Evolutionary conservation across 2,113 vertebrate species (phyloP).

Genomic region (Scopus umbretta): DNA sequence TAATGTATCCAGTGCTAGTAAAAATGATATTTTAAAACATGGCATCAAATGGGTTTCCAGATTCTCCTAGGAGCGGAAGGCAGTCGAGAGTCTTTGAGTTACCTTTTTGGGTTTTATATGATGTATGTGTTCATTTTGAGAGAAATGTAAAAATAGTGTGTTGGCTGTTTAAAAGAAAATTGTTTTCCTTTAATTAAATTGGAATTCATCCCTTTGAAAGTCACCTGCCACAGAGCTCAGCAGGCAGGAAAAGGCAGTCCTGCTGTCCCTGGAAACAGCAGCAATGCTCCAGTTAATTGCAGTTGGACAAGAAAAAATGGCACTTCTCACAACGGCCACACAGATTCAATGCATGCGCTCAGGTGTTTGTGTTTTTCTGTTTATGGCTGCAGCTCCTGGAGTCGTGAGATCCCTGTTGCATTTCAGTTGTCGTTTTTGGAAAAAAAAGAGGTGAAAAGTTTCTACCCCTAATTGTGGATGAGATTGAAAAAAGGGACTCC

Average conservation of each 20-base stretch:
- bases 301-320: neutral
- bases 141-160: neutral
- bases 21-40: neutral
- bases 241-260: neutral
- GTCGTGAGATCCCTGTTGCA: neutral
- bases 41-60: neutral
- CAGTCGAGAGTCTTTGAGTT: neutral
- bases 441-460: neutral
- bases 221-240: slow-evolving; percentile 3
- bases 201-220: slow-evolving; percentile 17
- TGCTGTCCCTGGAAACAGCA: neutral
- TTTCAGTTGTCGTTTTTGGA: neutral
- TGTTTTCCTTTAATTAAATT: slow-evolving; percentile 1
- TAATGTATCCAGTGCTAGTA: neutral
- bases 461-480: neutral
- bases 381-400: neutral
- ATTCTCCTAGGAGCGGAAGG: neutral
- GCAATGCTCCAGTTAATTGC: neutral
- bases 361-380: neutral
- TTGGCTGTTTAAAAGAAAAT: neutral
- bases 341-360: neutral
- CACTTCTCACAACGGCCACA: neutral
- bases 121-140: neutral
- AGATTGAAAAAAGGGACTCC: neutral
- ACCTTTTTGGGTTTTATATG: neutral